phyloP scores from a whole-genome alignment of 2,113 vertebrate species.

The Zosterops lateralis region DNA sequence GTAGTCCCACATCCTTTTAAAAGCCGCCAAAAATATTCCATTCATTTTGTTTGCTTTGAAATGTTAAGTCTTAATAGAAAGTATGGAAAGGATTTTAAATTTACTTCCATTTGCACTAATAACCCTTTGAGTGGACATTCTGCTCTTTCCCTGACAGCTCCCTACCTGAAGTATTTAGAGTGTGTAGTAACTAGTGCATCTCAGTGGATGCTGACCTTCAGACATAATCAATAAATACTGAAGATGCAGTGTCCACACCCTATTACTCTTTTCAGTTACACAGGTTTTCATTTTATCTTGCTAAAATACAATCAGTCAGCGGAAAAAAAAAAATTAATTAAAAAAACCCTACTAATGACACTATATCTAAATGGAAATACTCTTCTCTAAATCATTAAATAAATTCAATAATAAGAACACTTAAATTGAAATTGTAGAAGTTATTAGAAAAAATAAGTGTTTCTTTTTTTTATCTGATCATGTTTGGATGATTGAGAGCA shows the following conservation, averaged over 20 bases:
- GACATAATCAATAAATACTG: background rate
- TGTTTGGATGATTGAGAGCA: background rate
- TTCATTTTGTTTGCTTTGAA: background rate
- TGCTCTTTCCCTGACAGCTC: background rate
- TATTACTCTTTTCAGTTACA: background rate
- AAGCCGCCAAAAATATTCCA: background rate
- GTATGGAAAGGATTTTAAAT: background rate
- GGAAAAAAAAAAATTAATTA: background rate
- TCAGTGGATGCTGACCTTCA: background rate
- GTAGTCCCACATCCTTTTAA: background rate
- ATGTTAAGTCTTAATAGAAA: background rate
- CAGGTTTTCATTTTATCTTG: background rate
- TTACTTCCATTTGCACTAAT: background rate
- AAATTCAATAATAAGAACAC: background rate
- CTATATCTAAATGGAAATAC: background rate
- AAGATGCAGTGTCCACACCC: background rate
- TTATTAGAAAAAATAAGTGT: background rate
- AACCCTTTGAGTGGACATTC: background rate
- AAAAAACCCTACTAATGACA: background rate
- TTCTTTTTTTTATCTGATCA: background rate
- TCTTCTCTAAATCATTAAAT: background rate
- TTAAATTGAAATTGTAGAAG: background rate
- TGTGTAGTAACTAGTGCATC: background rate
- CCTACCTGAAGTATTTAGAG: background rate
- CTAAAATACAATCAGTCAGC: background rate